A percentile compares a stretch with the other conserved stretches of the same genome.
Evolutionary conservation across 2,888 invertebrate genomes (phyloP).

Genomic region (Perizoma affinitatum): DNA sequence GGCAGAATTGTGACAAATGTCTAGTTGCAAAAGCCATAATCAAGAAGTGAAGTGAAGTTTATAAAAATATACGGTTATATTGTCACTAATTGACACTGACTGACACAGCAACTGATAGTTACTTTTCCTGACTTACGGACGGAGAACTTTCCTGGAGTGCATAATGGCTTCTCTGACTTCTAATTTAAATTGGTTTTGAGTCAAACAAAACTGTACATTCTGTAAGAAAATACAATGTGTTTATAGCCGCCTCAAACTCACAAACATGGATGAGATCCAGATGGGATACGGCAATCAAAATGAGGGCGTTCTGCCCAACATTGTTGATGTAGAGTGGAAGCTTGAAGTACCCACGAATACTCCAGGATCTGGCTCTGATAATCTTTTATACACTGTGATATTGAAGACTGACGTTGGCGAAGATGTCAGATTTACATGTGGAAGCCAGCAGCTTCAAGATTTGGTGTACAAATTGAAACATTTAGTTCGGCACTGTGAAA

Average conservation of each 20-base stretch:
- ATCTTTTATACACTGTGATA: constrained; percentile 72
- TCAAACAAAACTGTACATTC: too few species aligned
- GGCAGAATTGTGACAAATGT: too few species aligned
- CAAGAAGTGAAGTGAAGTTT: too few species aligned
- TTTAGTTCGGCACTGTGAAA: constrained; percentile 85
- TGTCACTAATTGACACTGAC: too few species aligned
- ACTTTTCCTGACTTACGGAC: too few species aligned
- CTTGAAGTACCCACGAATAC: constrained; percentile 80
- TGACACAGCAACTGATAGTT: too few species aligned
- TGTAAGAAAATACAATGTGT: constrained; percentile 7
- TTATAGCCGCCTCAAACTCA: background rate
- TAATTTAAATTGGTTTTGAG: too few species aligned
- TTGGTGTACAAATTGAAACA: constrained; percentile 87
- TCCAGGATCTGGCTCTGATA: constrained; percentile 70
- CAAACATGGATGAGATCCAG: constrained; percentile 53
- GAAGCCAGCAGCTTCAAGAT: constrained; percentile 86
- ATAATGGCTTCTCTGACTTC: too few species aligned
- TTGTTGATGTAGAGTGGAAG: constrained; percentile 85
- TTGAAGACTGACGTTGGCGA: constrained; percentile 71
- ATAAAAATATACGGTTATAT: too few species aligned
- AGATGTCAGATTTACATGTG: constrained; percentile 85
- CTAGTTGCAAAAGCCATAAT: too few species aligned
- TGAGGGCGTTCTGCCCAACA: constrained; percentile 70
- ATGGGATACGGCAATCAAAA: constrained; percentile 46
- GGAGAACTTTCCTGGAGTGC: too few species aligned